These are phyloP conservation scores for Aurelia coerulea DNA, from an alignment of 30 jellyfish, hydroid and myxozoan species.

Conservation along the genomic window DNA sequence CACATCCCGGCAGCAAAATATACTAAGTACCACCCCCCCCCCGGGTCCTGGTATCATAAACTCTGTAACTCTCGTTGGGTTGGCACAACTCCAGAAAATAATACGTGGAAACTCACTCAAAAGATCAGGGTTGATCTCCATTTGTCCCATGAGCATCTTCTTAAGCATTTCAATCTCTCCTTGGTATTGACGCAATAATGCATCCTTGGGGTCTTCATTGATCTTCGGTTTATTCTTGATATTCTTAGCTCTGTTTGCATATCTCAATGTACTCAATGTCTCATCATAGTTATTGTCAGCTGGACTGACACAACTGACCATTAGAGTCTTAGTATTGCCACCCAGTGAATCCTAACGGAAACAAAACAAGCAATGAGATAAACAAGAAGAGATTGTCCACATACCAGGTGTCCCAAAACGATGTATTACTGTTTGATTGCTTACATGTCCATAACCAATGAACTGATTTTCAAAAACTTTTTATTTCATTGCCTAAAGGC, in stretches of 20 bases:
- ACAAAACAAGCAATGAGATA: too few species aligned
- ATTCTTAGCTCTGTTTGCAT: constrained; percentile 98
- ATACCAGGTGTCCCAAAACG: too few species aligned
- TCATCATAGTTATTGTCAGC: constrained; percentile 97
- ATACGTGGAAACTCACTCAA: constrained; percentile 49
- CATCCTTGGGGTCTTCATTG: constrained; percentile 97
- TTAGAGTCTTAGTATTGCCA: constrained; percentile 93
- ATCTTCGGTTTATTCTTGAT: constrained; percentile 97
- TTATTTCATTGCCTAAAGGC: too few species aligned
- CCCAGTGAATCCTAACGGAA: constrained; percentile 91
- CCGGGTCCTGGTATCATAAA: too few species aligned
- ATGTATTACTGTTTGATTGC: too few species aligned
- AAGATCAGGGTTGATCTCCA: constrained; percentile 81
- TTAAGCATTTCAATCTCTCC: constrained; percentile 86
- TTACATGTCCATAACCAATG: too few species aligned
- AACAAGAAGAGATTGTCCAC: too few species aligned
- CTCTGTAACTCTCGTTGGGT: too few species aligned
- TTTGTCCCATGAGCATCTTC: constrained; percentile 89
- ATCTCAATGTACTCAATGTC: constrained; percentile 93
- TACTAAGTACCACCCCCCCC: too few species aligned
- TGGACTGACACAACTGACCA: constrained; percentile 97
- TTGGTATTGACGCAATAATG: constrained; percentile 91
- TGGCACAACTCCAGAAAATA: too few species aligned
- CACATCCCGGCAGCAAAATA: too few species aligned
- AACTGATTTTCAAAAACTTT: too few species aligned